phyloP scores from a whole-genome alignment of 2,113 vertebrate species.

The Ceyx melanurus region DNA sequence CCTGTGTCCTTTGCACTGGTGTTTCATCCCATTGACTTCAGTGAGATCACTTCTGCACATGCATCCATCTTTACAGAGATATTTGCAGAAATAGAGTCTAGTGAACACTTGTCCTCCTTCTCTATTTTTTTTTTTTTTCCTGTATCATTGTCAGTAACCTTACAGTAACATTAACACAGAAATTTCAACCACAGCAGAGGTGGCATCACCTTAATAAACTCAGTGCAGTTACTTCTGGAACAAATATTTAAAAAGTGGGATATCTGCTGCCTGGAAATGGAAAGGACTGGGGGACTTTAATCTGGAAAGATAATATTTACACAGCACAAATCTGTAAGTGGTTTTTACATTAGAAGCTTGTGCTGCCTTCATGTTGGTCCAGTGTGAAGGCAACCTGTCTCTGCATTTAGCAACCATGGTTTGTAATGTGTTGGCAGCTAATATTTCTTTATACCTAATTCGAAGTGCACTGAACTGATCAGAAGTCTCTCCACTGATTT shows the following conservation, averaged over 20 bases:
- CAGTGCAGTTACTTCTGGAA: not conserved
- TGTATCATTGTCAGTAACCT: not conserved
- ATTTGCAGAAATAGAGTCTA: not conserved
- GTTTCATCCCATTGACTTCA: not conserved
- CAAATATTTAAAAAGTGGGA: not conserved
- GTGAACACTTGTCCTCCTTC: not conserved
- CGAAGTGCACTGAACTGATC: not conserved
- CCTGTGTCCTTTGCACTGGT: not conserved
- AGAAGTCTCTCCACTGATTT: not conserved
- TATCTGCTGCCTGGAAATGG: not conserved
- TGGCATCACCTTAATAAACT: not conserved
- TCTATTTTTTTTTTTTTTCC: not conserved
- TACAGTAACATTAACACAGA: not conserved
- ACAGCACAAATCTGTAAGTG: not conserved
- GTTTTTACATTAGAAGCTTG: not conserved
- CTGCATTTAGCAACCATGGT: not conserved
- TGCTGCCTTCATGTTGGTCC: constrained; percentile 5
- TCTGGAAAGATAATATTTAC: not conserved
- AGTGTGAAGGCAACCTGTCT: not conserved
- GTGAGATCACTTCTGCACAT: not conserved
- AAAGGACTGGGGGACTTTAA: not conserved
- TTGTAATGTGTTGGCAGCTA: not conserved
- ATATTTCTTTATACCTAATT: not conserved
- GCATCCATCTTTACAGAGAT: not conserved
- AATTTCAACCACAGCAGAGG: not conserved